phyloP scores from a whole-genome alignment of 2,888 invertebrate genomes.

The Suillia variegata region DNA sequence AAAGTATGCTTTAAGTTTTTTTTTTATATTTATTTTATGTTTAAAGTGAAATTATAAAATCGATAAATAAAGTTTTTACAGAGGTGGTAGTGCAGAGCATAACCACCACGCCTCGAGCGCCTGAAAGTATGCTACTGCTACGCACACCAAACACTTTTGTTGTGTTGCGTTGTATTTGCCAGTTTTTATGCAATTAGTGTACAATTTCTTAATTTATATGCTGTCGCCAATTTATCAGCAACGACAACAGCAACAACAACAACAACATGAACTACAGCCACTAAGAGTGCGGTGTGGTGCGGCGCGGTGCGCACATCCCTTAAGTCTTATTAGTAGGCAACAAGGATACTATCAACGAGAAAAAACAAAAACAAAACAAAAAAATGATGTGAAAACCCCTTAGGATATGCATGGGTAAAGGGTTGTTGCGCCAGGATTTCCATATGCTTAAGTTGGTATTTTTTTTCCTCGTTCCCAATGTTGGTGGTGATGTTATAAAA shows the following conservation, averaged over 20 bases:
- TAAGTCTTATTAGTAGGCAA: conserved; percentile 15
- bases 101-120: conserved; percentile 27
- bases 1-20: conserved; percentile 46
- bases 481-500: conserved; percentile 34
- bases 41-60: conserved; percentile 34
- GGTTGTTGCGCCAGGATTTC: background rate
- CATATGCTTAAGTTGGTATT: background rate
- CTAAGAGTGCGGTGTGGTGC: too few relatives aligned
- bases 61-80: conserved; percentile 45
- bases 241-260: conserved; percentile 7
- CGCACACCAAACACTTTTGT: background rate
- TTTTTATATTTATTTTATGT: conserved; percentile 14
- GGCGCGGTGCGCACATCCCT: too few relatives aligned
- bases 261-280: background rate
- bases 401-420: background rate
- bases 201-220: conserved; percentile 57
- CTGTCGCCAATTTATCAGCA: conserved; percentile 54
- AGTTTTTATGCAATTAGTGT: conserved; percentile 53
- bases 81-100: conserved; percentile 15
- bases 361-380: background rate
- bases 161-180: conserved; percentile 18
- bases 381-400: background rate
- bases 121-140: conserved; percentile 42
- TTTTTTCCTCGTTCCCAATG: background rate
- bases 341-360: background rate